Evolutionary conservation across 2,113 vertebrate genomes (phyloP).

Genomic region (Amazona guildingii): DNA sequence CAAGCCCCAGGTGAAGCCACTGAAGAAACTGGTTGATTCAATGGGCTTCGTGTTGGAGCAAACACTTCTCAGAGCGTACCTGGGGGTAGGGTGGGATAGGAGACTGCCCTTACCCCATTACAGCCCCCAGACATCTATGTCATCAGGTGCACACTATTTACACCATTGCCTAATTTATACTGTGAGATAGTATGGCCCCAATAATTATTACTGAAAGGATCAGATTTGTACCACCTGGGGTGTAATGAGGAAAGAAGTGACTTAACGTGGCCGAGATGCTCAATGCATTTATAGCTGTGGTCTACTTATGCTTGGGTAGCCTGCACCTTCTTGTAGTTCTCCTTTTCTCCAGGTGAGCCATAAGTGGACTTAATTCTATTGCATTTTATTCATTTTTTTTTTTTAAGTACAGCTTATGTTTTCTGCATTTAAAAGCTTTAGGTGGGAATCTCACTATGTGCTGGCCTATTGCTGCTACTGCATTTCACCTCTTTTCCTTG

Average conservation of each 20-base stretch:
- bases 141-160: not conserved
- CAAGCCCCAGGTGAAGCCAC: not conserved
- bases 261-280: not conserved
- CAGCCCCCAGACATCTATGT: not conserved
- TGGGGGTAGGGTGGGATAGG: accelerated
- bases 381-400: not conserved
- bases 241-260: not conserved
- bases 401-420: not conserved
- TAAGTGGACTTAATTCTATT: not conserved
- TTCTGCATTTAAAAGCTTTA: not conserved
- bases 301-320: accelerated
- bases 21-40: not conserved
- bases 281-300: not conserved
- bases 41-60: not conserved
- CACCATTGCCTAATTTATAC: not conserved
- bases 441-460: not conserved
- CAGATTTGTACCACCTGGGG: not conserved
- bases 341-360: not conserved
- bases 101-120: not conserved
- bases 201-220: not conserved
- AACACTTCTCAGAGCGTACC: not conserved
- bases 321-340: accelerated
- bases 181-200: not conserved
- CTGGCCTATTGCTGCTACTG: not conserved
- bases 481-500: accelerated